Conservation (phyloP, 2,888 invertebrate species). For the Synanthedon tipuliformis region DNA sequence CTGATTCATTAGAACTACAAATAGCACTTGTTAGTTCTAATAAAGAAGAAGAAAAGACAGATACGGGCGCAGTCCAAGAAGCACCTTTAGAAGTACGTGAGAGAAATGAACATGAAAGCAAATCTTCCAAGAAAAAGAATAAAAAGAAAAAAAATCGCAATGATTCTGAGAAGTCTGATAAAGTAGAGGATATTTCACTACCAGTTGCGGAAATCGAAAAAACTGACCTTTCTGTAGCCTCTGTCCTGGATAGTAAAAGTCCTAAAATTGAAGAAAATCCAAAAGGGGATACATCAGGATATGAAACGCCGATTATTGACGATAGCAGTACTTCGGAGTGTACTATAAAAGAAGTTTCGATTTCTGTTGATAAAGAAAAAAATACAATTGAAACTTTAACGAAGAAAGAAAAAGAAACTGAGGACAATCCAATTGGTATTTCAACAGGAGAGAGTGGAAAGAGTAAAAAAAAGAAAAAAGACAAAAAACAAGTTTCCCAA, state of each 20-base stretch:
- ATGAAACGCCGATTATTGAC: constrained; percentile 2
- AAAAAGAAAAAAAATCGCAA: constrained; percentile 40
- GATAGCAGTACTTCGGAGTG: constrained; percentile 3
- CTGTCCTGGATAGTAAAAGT: not conserved
- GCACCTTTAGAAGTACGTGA: constrained; percentile 5
- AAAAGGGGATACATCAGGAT: constrained; percentile 3
- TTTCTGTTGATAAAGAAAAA: not conserved
- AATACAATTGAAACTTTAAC: not conserved
- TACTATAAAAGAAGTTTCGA: not conserved
- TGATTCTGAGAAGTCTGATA: constrained; percentile 49
- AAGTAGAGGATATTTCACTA: constrained; percentile 34
- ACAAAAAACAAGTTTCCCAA: not conserved
- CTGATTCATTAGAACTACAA: not conserved
- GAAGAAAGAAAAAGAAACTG: constrained; percentile 1
- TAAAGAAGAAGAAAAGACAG: constrained; percentile 5
- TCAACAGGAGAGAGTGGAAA: constrained; percentile 7
- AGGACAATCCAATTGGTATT: not conserved
- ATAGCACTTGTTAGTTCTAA: not conserved
- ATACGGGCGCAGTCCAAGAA: constrained; percentile 1
- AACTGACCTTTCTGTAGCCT: constrained; percentile 13
- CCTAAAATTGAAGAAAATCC: constrained; percentile 17
- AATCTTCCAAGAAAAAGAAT: constrained; percentile 41
- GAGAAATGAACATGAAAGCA: constrained; percentile 22
- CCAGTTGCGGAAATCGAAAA: constrained; percentile 20
- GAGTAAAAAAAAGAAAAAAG: constrained; percentile 23